A percentile compares a stretch with the other conserved stretches of the same genome.
Evolutionary conservation across 2,888 invertebrate species (phyloP).

Genomic region (Pristionchus entomophagus): DNA sequence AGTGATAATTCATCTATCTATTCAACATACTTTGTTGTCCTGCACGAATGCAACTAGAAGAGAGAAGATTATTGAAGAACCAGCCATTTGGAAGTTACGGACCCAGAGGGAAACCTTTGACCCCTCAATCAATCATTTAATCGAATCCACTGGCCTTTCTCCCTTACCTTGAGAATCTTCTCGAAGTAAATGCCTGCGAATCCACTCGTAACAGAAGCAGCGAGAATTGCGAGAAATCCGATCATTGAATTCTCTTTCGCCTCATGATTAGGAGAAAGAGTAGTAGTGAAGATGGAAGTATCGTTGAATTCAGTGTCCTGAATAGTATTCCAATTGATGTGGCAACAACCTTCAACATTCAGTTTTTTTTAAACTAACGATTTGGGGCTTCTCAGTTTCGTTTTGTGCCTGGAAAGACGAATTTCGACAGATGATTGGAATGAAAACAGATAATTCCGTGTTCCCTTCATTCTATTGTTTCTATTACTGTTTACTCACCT

Average conservation of each 20-base stretch:
- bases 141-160: background rate
- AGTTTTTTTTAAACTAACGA: too few relatives aligned
- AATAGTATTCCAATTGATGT: too few relatives aligned
- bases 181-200: conserved; percentile 99
- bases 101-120: conserved; percentile 74
- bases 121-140: too few relatives aligned
- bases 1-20: background rate
- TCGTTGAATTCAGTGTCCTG: conserved; percentile 10
- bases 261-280: background rate
- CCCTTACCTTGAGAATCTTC: conserved; percentile 88
- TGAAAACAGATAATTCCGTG: too few relatives aligned
- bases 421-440: background rate
- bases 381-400: background rate
- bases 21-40: background rate
- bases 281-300: background rate
- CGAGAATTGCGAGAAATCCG: background rate
- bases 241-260: conserved; percentile 16
- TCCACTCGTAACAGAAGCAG: conserved; percentile 86
- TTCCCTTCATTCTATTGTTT: too few relatives aligned
- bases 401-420: background rate
- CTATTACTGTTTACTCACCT: background rate
- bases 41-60: conserved; percentile 60
- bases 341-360: too few relatives aligned
- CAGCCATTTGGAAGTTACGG: conserved; percentile 86
- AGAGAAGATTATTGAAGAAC: conserved; percentile 82